These are phyloP conservation scores for Slavum lentiscoides DNA, from an alignment of 2,888 invertebrate species.

Conservation along the genomic window DNA sequence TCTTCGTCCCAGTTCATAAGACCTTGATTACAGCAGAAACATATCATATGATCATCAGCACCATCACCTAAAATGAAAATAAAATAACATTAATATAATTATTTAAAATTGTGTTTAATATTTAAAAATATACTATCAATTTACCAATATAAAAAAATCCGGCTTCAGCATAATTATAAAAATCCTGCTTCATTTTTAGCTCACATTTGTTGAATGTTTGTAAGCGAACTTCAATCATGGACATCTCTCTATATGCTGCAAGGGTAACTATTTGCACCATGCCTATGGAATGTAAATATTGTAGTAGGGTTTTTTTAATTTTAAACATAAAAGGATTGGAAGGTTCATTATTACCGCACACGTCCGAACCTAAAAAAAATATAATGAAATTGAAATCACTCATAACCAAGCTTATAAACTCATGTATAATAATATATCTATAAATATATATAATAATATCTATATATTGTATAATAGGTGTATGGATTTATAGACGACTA, in stretches of 20 bases:
- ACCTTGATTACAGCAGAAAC: neutral
- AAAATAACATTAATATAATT: neutral
- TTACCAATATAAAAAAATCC: slow-evolving; percentile 7
- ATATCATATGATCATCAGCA: rapidly evolving
- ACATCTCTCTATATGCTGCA: neutral
- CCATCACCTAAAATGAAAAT: neutral
- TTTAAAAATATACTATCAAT: neutral
- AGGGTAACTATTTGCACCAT: no score
- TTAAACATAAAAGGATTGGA: no score
- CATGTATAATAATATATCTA: no score
- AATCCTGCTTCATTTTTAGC: neutral
- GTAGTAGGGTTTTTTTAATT: no score
- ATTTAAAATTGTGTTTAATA: neutral
- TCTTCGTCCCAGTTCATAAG: slow-evolving; percentile 84
- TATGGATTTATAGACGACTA: no score
- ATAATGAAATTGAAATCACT: no score
- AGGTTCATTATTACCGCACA: no score
- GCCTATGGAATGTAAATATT: no score
- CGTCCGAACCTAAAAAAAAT: no score
- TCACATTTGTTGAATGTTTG: neutral
- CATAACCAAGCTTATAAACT: no score
- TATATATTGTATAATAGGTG: no score
- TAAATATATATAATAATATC: no score
- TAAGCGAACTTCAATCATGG: neutral
- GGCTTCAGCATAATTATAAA: neutral